Base-by-base conservation (phyloP, 1,140 invertebrate genomes). In the Ylistrum balloti region DNA sequence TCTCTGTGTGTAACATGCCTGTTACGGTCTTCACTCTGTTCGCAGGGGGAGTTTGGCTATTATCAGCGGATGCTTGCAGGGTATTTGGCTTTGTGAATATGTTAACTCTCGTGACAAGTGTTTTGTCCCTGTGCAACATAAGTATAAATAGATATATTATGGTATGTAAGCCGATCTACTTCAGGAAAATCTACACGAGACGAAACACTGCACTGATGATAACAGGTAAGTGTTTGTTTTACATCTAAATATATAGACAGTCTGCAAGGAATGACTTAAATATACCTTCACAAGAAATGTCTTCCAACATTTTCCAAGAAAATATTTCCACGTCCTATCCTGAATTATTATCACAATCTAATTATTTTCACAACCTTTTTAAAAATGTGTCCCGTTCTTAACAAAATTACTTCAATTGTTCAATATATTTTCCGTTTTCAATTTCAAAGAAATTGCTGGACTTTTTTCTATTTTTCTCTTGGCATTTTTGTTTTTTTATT, bases 1-100 rank as follows among this genome's bases (percentile, higher is more conserved):
- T 93, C 22, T 86, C 93, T 0, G 89, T 89, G 0, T 85, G 88
- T 0, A 93, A 93, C 85, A 91, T 93, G 87, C 93, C 93, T 17
- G n/a, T 93, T 3, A 93, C 92, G 0, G 74, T 93, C 0, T 28
- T 88, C 3, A 90, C 89, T 10, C 48, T 93, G 5, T 88, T 91
- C 33, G n/a, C 20, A 7, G 45, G 85, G 20, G 89, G 89, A 0
- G 34, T 33, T n/a, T 91, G 91, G 91, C 91, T 89, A 7, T 28
- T 90, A 22, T 89, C 88, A 22, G 41, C 74, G 0, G 34, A 17
- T 20, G 85, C 89, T 0, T 92, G 91, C 15, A 28, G 33, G 74
- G 34, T 92, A 86, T 92, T 92, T 41, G 91, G 91, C 20, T 92
- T 87, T 88, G 28, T 88, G 22, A 92, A 92, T 32, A 92, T 92